A percentile compares a stretch with the other conserved stretches of the same genome.
phyloP scores from a whole-genome alignment of 2,888 invertebrate species.

The Chloromyia formosa region DNA sequence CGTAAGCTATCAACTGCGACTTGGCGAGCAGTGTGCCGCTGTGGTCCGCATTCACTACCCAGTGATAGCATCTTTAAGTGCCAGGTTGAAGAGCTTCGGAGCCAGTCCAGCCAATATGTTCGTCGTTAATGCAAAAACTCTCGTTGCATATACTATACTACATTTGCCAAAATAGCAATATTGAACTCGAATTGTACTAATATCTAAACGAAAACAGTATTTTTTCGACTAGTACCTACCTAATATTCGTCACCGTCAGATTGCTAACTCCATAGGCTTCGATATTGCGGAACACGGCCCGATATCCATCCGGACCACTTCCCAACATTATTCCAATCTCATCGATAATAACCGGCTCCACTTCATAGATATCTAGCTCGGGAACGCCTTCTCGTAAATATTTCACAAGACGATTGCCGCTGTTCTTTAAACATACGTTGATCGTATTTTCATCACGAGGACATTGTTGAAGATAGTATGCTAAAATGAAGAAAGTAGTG shows the following conservation, averaged over 20 bases:
- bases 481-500: slow-evolving; percentile 59
- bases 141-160: too few species aligned
- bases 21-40: too few species aligned
- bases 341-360: slow-evolving; percentile 84
- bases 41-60: too few species aligned
- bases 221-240: too few species aligned
- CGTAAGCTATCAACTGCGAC: too few species aligned
- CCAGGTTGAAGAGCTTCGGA: too few species aligned
- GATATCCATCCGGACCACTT: slow-evolving; percentile 82
- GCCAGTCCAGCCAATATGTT: too few species aligned
- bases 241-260: slow-evolving; percentile 79
- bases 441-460: slow-evolving; percentile 74
- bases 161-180: too few species aligned
- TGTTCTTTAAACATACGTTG: slow-evolving; percentile 76
- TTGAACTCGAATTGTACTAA: too few species aligned
- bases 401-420: slow-evolving; percentile 78
- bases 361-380: slow-evolving; percentile 74
- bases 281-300: slow-evolving; percentile 81
- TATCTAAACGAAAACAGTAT: too few species aligned
- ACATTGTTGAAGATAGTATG: slow-evolving; percentile 79
- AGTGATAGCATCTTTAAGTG: too few species aligned
- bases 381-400: slow-evolving; percentile 79
- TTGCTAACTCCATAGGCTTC: slow-evolving; percentile 83
- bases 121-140: too few species aligned
- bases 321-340: slow-evolving; percentile 83